A percentile compares a stretch with the other conserved stretches of the same genome.
Conservation (phyloP, 2,797 vertebrate species). For the Halcyon badia region DNA sequence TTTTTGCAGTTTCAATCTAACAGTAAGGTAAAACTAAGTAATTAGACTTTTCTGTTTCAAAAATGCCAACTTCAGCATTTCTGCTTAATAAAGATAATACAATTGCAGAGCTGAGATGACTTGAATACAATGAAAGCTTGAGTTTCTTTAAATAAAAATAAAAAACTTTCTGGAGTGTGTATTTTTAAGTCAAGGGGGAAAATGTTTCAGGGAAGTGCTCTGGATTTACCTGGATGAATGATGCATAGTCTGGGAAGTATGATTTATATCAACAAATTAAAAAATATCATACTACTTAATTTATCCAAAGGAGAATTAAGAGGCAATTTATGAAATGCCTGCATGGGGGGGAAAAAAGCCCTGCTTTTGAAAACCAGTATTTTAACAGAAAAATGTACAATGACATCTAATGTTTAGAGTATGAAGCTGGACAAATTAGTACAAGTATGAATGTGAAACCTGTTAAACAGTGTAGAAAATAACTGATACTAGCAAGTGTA, state of each 20-base stretch:
- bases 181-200: not conserved
- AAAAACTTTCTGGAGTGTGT: not conserved
- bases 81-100: not conserved
- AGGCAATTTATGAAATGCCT: not conserved
- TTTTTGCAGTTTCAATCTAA: not conserved
- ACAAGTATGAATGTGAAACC: not conserved
- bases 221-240: not conserved
- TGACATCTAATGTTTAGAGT: not conserved
- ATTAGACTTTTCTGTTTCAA: not conserved
- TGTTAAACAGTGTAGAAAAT: not conserved
- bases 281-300: not conserved
- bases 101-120: not conserved
- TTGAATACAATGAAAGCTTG: not conserved
- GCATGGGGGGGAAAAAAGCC: no score
- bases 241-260: not conserved
- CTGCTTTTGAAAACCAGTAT: not conserved
- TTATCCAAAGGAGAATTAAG: not conserved
- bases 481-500: not conserved
- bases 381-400: not conserved
- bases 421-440: not conserved
- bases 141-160: not conserved
- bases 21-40: not conserved
- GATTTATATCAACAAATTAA: not conserved
- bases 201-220: not conserved
- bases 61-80: not conserved